Evolutionary conservation across 2,888 invertebrate species (phyloP).

Genomic region (Spodoptera picta): DNA sequence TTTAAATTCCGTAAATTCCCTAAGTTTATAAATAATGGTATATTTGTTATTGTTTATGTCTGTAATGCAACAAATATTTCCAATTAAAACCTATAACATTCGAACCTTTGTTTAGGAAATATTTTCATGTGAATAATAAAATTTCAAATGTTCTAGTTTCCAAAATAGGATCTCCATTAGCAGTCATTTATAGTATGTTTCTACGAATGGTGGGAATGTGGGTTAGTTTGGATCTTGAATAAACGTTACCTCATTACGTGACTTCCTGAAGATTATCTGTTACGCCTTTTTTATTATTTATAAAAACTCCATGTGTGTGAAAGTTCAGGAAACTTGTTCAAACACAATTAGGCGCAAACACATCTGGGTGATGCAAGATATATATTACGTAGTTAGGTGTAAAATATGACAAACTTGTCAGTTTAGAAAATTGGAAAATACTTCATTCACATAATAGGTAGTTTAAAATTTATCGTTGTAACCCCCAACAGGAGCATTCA

Average conservation of each 20-base stretch:
- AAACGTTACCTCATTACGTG: conserved; percentile 50
- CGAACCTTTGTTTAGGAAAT: neutral
- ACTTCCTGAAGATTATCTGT: conserved; percentile 32
- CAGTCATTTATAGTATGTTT: conserved; percentile 50
- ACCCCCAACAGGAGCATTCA: no score
- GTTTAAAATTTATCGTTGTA: no score
- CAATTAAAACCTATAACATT: neutral
- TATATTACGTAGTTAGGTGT: no score
- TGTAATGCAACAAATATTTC: neutral
- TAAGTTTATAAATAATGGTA: neutral
- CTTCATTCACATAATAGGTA: no score
- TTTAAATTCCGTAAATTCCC: conserved; percentile 6
- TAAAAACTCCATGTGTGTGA: no score
- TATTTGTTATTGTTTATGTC: neutral
- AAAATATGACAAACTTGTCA: no score
- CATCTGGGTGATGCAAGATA: no score
- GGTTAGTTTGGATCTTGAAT: conserved; percentile 41
- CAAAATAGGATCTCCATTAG: conserved; percentile 45
- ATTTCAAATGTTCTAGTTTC: conserved; percentile 17
- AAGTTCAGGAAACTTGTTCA: no score
- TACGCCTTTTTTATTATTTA: conserved; percentile 1
- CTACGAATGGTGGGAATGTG: conserved; percentile 38
- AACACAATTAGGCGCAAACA: no score
- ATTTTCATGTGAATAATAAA: conserved; percentile 8
- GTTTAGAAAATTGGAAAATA: no score